Conservation (phyloP, 2,797 vertebrate genomes). For the Macroramphosus scolopax region DNA sequence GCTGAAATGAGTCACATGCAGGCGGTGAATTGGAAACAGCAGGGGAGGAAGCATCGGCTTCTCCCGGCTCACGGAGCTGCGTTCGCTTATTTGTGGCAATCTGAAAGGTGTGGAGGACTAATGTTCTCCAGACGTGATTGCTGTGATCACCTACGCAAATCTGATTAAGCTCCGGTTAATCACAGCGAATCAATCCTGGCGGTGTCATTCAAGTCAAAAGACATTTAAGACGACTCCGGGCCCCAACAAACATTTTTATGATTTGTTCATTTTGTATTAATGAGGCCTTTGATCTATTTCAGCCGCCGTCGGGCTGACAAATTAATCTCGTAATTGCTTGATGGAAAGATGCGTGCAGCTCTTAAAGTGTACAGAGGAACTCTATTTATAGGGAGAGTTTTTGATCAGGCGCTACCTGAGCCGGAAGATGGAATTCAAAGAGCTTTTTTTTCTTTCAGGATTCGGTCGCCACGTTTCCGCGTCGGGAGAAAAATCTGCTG, state of each 20-base stretch:
- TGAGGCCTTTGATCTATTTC: slow-evolving; percentile 43
- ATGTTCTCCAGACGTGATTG: slow-evolving; percentile 6
- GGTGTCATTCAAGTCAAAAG: slow-evolving; percentile 19
- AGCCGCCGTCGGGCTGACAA: slow-evolving; percentile 29
- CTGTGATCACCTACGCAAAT: slow-evolving; percentile 22
- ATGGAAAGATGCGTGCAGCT: slow-evolving; percentile 29
- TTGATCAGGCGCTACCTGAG: slow-evolving; percentile 23
- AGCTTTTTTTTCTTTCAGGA: too few relatives aligned
- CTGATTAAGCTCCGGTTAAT: slow-evolving; percentile 35
- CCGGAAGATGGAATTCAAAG: slow-evolving; percentile 16
- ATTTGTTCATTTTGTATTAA: slow-evolving; percentile 43
- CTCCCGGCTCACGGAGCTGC: not conserved
- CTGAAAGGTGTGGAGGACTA: slow-evolving; percentile 8
- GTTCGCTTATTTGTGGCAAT: slow-evolving; percentile 11
- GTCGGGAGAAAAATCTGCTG: too few relatives aligned
- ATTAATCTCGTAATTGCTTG: slow-evolving; percentile 36
- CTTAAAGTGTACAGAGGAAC: slow-evolving; percentile 15
- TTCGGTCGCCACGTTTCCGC: too few relatives aligned
- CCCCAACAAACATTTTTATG: slow-evolving; percentile 27
- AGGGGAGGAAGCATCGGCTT: not conserved
- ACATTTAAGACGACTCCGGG: slow-evolving; percentile 1
- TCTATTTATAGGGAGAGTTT: slow-evolving; percentile 33
- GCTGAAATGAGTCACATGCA: too few relatives aligned
- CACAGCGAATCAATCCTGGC: slow-evolving; percentile 29
- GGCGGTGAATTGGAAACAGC: slow-evolving; percentile 20